A percentile compares a stretch with the other conserved stretches of the same genome.
Evolutionary conservation across 2,888 invertebrate genomes (phyloP).

Genomic region (Scelioninae gen. 1): DNA sequence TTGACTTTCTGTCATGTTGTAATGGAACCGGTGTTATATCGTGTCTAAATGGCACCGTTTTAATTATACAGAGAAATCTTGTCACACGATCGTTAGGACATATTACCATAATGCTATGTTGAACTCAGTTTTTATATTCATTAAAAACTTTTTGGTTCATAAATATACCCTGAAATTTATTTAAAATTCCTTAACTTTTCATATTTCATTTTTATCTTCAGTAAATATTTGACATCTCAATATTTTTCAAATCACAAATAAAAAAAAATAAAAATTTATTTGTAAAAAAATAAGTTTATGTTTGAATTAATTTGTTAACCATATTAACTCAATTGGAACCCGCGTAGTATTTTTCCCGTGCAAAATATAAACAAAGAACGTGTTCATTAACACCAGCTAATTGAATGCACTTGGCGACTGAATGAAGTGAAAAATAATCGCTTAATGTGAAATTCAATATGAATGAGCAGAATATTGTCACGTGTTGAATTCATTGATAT

Average conservation of each 20-base stretch:
- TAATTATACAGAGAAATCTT: constrained; percentile 61
- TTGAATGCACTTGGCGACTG: not conserved
- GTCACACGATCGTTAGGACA: constrained; percentile 54
- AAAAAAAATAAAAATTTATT: too few relatives aligned
- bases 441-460: constrained; percentile 13
- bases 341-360: too few relatives aligned
- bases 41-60: constrained; percentile 62
- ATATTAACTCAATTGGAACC: not conserved
- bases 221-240: too few relatives aligned
- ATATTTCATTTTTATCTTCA: too few relatives aligned
- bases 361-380: too few relatives aligned
- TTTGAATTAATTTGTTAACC: not conserved
- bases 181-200: not conserved
- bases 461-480: constrained; percentile 48
- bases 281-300: too few relatives aligned
- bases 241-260: too few relatives aligned
- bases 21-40: constrained; percentile 63
- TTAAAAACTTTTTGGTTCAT: too few relatives aligned
- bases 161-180: too few relatives aligned
- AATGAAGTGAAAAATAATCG: constrained; percentile 12
- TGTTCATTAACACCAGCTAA: not conserved
- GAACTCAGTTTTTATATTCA: too few relatives aligned
- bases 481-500: constrained; percentile 59
- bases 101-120: constrained; percentile 37
- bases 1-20: constrained; percentile 58